phyloP scores from a whole-genome alignment of 2,797 vertebrate species.

The Epinephelus awoara region DNA sequence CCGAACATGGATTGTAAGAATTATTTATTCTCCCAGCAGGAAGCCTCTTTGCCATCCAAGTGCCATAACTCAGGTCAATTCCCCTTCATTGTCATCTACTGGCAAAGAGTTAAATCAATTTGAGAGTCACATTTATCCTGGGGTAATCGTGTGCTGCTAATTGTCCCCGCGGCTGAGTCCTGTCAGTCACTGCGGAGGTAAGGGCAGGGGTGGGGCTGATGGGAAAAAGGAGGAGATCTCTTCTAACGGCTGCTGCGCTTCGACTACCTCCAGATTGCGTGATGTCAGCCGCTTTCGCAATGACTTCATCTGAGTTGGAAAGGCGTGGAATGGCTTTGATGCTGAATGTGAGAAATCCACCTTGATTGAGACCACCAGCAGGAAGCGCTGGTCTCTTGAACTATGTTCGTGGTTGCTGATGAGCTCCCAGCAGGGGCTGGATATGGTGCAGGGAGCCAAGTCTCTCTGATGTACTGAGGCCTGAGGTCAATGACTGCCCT shows the following conservation, averaged over 20 bases:
- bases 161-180: constrained; percentile 59
- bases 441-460: not conserved
- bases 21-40: constrained; percentile 1
- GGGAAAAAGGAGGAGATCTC: constrained; percentile 1
- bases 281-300: constrained; percentile 18
- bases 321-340: constrained; percentile 35
- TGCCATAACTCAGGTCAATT: constrained; percentile 32
- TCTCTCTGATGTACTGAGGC: constrained; percentile 17
- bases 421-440: constrained; percentile 35
- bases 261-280: not conserved
- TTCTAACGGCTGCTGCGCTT: constrained; percentile 23
- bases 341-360: constrained; percentile 21
- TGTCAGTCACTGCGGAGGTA: constrained; percentile 50
- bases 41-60: constrained; percentile 22
- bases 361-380: constrained; percentile 32
- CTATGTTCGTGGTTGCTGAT: constrained; percentile 31
- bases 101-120: constrained; percentile 65
- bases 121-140: constrained; percentile 48
- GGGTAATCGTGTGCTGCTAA: constrained; percentile 59
- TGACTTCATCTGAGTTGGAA: constrained; percentile 1
- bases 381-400: constrained; percentile 30
- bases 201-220: no score
- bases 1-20: no score
- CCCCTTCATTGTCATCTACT: constrained; percentile 27
- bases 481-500: not conserved